Evolutionary conservation across 2,113 vertebrate species (phyloP).

Genomic region (Oncorhynchus clarkii): DNA sequence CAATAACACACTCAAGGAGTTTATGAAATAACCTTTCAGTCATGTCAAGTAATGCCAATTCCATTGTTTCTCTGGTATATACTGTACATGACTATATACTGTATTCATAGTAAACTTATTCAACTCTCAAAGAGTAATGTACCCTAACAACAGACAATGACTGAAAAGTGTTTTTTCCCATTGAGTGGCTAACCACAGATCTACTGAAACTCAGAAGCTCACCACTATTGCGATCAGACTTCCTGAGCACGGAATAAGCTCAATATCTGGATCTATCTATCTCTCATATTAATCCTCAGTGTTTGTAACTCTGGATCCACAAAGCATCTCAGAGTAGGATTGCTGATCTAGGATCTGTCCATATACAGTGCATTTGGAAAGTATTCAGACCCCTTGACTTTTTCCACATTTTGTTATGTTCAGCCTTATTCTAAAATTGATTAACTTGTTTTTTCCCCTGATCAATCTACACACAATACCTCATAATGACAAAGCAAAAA

Average conservation of each 20-base stretch:
- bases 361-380: too few species aligned
- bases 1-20: background rate
- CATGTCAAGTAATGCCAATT: background rate
- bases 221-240: background rate
- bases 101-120: background rate
- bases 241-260: background rate
- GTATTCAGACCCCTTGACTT: too few species aligned
- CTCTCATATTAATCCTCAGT: background rate
- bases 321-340: too few species aligned
- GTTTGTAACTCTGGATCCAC: too few species aligned
- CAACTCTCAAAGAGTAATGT: background rate
- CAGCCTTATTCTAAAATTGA: too few species aligned
- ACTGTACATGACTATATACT: background rate
- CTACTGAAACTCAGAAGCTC: slow-evolving; percentile 49
- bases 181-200: slow-evolving; percentile 37
- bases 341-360: too few species aligned
- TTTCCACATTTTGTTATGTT: too few species aligned
- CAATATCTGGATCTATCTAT: background rate
- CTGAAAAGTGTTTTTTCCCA: background rate
- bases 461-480: too few species aligned
- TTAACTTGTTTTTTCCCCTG: too few species aligned
- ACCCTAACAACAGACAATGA: slow-evolving; percentile 1
- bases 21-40: background rate
- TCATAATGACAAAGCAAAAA: too few species aligned
- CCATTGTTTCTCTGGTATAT: background rate